These are phyloP conservation scores for Choristoneura fumiferana DNA, from an alignment of 1,140 invertebrate genomes.

Conservation along the genomic window DNA sequence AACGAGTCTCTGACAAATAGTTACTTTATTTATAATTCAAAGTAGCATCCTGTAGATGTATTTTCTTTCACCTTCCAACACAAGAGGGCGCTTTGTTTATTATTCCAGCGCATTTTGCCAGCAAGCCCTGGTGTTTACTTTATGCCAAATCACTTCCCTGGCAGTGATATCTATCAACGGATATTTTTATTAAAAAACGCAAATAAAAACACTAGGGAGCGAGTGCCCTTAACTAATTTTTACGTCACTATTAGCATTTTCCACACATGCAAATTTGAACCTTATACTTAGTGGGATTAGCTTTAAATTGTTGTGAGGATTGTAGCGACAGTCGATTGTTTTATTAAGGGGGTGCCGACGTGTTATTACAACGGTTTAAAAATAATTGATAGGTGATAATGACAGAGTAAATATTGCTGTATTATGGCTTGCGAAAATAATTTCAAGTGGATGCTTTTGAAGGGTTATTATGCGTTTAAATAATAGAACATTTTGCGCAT, in stretches of 20 bases:
- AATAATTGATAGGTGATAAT: constrained; percentile 41
- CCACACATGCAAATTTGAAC: not conserved
- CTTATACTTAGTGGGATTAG: not conserved
- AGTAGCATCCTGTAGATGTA: constrained; percentile 50
- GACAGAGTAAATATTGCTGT: constrained; percentile 36
- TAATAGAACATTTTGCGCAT: no score
- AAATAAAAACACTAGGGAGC: constrained; percentile 50
- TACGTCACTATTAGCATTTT: not conserved
- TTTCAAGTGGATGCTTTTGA: not conserved
- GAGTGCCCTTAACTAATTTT: constrained; percentile 22
- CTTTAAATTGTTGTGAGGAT: not conserved
- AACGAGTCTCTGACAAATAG: no score
- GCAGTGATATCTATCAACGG: constrained; percentile 69
- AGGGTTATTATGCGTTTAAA: no score
- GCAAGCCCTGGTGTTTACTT: constrained; percentile 69
- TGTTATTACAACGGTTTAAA: constrained; percentile 54
- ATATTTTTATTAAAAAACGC: constrained; percentile 63
- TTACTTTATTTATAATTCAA: no score
- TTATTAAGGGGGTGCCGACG: constrained; percentile 27
- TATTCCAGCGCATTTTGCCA: constrained; percentile 67
- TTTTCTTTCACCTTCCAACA: constrained; percentile 46
- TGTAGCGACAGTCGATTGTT: constrained; percentile 19
- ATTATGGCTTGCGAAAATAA: constrained; percentile 15
- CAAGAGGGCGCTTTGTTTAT: constrained; percentile 66
- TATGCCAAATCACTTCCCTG: constrained; percentile 72